Evolutionary conservation across 2,113 vertebrate genomes (phyloP), one percentile per base, ranked within the genome.

Genomic region (Corythornis vintsioides): DNA sequence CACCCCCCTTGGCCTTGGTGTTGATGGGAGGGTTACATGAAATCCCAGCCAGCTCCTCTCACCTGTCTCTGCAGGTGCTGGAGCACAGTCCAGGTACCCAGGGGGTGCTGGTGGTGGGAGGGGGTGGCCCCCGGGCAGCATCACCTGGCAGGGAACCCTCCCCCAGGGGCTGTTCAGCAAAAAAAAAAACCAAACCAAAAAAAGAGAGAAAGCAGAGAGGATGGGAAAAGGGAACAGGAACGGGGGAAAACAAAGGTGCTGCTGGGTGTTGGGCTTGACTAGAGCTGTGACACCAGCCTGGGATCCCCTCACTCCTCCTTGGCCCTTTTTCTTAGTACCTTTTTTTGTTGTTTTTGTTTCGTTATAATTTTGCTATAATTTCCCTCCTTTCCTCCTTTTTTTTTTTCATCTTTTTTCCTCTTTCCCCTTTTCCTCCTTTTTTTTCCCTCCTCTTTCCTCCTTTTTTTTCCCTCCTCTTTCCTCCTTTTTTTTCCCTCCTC

Each of bases 401-500:
- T 16, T 22, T 20, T 7, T n/a, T 3, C 14, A 3, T 24, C 15
- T 19, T 20, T 26, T 31, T 9, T 33, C 2, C 3, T 24, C 10
- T 13, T 33, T 6, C 10, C 2, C 6, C 18, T 11, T 1, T 0
- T 4, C 25, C 15, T 13, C 7, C 1, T 18, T 22, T 2, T 8
- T 8, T 6, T 2, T 6, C 9, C 4, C 45, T 26, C 1, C 11
- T 35, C 7, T 6, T 5, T 2, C 24, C 2, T 5, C 2, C 7
- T 13, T 7, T 7, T 14, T 21, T 2, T 2, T 3, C 7, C 18
- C 13, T 7, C 3, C 6, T 4, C 29, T 9, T 10, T 15, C 3
- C 4, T 6, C 3, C 14, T 20, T 5, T 15, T 10, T 10, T 6
- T 16, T 2, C 3, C 8, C 13, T 8, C 6, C 13, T 5, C 7